phyloP scores from a whole-genome alignment of 2,113 vertebrate genomes.

The Sapayoa aenigma region DNA sequence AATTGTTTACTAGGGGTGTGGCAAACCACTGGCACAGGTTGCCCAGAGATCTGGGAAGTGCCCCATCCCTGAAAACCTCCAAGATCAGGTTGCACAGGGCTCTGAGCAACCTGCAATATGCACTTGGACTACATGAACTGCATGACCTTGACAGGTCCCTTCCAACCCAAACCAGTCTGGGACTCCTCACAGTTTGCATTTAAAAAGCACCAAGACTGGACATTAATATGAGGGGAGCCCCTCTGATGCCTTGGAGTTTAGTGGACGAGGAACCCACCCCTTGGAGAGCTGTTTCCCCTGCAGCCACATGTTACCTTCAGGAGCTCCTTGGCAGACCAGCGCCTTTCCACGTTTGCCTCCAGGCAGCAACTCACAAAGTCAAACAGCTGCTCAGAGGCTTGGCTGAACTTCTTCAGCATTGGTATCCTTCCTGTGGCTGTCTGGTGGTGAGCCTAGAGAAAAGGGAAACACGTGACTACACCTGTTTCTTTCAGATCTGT shows the following conservation, averaged over 20 bases:
- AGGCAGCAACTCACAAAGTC: conserved; percentile 94
- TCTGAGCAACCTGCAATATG: too few relatives aligned
- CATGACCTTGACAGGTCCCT: not conserved
- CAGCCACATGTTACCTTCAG: conserved; percentile 81
- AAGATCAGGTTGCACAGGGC: too few relatives aligned
- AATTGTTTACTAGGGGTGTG: not conserved
- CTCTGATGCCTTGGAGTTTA: not conserved
- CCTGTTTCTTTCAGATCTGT: not conserved
- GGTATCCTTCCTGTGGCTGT: conserved; percentile 92
- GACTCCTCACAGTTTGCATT: not conserved
- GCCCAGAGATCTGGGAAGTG: not conserved
- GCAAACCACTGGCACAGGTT: not conserved
- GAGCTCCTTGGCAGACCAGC: conserved; percentile 93
- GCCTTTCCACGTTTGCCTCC: conserved; percentile 89
- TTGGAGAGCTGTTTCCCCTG: not conserved
- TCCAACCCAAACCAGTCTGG: not conserved
- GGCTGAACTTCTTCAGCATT: conserved; percentile 90
- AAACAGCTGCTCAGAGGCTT: conserved; percentile 85
- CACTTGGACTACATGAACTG: too few relatives aligned
- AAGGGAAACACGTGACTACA: not conserved
- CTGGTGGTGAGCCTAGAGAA: conserved; percentile 85
- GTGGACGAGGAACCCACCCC: not conserved
- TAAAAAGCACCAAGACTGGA: not conserved
- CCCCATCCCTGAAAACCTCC: not conserved
- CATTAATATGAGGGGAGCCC: too few relatives aligned